phyloP scores from a whole-genome alignment of 2,113 vertebrate species.

The Notarius lentiginosus region DNA sequence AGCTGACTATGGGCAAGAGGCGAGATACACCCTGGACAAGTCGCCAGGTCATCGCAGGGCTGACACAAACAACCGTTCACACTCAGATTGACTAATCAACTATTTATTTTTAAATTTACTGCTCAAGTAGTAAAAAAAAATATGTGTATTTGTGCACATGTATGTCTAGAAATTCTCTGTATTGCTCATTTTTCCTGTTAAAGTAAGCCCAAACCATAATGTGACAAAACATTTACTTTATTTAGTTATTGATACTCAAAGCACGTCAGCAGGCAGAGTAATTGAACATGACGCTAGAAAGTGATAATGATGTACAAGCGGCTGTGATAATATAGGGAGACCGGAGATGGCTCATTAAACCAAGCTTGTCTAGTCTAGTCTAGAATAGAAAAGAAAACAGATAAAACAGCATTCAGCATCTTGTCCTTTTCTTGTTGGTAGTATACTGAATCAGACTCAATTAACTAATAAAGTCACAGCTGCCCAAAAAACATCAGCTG shows the following conservation, averaged over 20 bases:
- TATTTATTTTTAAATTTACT: background rate
- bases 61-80: too few species aligned
- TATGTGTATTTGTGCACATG: background rate
- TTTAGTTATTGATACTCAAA: background rate
- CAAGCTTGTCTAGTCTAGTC: background rate
- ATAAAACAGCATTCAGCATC: background rate
- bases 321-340: constrained; percentile 26
- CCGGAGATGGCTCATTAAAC: constrained; percentile 28
- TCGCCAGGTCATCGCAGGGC: too few species aligned
- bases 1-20: too few species aligned
- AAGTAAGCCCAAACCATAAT: background rate
- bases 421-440: background rate
- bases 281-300: constrained; percentile 22
- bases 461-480: constrained; percentile 31
- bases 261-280: constrained; percentile 27
- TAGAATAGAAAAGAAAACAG: constrained; percentile 5
- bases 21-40: too few species aligned
- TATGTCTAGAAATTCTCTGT: background rate
- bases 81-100: background rate
- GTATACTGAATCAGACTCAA: constrained; percentile 13
- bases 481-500: constrained; percentile 30
- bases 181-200: background rate
- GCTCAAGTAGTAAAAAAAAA: background rate
- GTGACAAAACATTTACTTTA: background rate
- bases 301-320: constrained; percentile 28